Evolutionary conservation across 2,113 vertebrate genomes (phyloP).

Genomic region (Ardeotis arabs): DNA sequence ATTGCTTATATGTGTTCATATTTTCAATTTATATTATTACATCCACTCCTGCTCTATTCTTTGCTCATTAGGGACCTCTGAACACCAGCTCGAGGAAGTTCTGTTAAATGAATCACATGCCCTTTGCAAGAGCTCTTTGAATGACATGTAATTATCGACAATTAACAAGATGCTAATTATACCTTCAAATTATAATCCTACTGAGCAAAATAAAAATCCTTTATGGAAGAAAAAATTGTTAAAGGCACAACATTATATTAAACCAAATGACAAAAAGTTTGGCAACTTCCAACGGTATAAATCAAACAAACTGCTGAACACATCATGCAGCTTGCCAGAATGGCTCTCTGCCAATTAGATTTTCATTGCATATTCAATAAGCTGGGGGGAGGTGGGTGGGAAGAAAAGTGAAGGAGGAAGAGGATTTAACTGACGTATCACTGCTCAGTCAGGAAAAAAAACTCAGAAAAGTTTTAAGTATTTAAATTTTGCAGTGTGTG

Average conservation of each 20-base stretch:
- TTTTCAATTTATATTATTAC: conserved; percentile 61
- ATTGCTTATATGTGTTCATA: conserved; percentile 59
- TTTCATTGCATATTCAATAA: conserved; percentile 57
- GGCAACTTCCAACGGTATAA: conserved; percentile 53
- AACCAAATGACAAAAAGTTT: conserved; percentile 72
- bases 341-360: conserved; percentile 69
- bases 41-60: conserved; percentile 34
- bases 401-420: conserved; percentile 28
- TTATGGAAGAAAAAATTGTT: conserved; percentile 58
- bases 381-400: not conserved
- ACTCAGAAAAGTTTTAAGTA: conserved; percentile 13
- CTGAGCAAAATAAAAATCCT: conserved; percentile 59
- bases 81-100: conserved; percentile 61
- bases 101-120: conserved; percentile 58
- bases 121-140: conserved; percentile 63
- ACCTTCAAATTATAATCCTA: conserved; percentile 62
- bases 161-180: conserved; percentile 71
- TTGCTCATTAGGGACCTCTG: conserved; percentile 42
- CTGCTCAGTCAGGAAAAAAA: conserved; percentile 45
- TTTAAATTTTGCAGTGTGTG: not conserved
- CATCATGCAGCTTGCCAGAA: conserved; percentile 39
- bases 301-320: conserved; percentile 72
- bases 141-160: conserved; percentile 60
- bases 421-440: not conserved
- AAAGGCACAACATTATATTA: conserved; percentile 49